A percentile compares a stretch with the other conserved stretches of the same genome.
Conservation (phyloP, 2,888 invertebrate genomes). For the Conops quadrifasciatus region DNA sequence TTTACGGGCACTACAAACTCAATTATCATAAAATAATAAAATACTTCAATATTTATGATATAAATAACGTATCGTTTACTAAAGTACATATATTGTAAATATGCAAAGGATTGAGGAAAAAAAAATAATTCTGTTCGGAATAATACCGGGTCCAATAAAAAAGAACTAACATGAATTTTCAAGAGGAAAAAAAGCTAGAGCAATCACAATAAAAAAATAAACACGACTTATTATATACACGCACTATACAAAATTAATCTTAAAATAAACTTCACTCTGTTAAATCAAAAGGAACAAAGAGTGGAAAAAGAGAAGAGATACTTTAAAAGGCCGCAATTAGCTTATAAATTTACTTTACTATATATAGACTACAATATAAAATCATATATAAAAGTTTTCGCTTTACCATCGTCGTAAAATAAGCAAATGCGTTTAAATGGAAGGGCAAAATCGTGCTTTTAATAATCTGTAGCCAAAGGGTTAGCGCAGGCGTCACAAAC, state of each 20-base stretch:
- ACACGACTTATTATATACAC: background rate
- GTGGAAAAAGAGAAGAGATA: conserved; percentile 21
- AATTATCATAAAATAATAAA: too few relatives aligned
- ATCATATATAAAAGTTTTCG: too few relatives aligned
- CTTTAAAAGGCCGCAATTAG: background rate
- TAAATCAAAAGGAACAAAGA: background rate
- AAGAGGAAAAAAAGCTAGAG: background rate
- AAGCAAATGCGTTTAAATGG: too few relatives aligned
- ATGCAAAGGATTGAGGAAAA: conserved; percentile 16
- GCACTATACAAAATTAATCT: background rate
- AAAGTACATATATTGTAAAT: too few relatives aligned
- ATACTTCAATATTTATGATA: too few relatives aligned
- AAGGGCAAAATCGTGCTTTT: too few relatives aligned
- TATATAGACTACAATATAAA: too few relatives aligned
- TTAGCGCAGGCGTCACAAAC: too few relatives aligned
- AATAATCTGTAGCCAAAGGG: too few relatives aligned
- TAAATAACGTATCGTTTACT: background rate
- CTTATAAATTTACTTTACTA: too few relatives aligned
- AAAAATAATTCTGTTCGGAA: conserved; percentile 54
- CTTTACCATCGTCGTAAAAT: too few relatives aligned
- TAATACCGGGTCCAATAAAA: conserved; percentile 59
- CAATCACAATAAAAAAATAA: conserved; percentile 20
- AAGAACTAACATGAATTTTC: background rate
- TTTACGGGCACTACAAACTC: too few relatives aligned
- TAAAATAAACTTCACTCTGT: conserved; percentile 1